A percentile compares a stretch with the other conserved stretches of the same genome.
These are phyloP conservation scores for Apodemus speciosus DNA, from an alignment of 2,113 vertebrate genomes.

Conservation along the genomic window DNA sequence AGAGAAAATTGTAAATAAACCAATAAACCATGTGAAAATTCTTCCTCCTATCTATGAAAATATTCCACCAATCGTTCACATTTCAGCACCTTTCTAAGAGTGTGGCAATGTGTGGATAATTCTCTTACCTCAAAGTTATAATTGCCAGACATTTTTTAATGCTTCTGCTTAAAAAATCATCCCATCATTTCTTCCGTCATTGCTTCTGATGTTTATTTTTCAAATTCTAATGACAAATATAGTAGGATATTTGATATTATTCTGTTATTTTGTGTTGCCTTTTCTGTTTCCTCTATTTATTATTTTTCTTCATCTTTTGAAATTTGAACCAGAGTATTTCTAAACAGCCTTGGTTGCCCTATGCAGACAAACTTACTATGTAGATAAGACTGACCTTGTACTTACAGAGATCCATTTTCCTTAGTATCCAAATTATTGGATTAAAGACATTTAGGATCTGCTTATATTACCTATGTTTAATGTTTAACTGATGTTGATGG, in stretches of 20 bases:
- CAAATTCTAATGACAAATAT: not conserved
- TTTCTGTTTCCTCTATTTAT: not conserved
- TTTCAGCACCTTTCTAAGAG: not conserved
- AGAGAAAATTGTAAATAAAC: not conserved
- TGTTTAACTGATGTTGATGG: not conserved
- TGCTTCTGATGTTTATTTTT: not conserved
- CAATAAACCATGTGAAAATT: fast-evolving
- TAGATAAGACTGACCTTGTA: not conserved
- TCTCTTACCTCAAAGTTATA: not conserved
- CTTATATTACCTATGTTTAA: not conserved
- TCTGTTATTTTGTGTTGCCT: not conserved
- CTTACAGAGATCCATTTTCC: not conserved
- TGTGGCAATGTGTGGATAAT: fast-evolving
- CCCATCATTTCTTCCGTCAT: not conserved
- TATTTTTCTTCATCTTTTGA: not conserved
- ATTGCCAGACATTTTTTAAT: not conserved
- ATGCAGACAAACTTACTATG: not conserved
- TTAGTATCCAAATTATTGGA: not conserved
- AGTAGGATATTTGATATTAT: too few relatives aligned
- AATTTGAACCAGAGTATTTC: not conserved
- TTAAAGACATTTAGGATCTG: not conserved
- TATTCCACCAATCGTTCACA: not conserved
- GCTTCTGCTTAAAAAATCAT: too few relatives aligned
- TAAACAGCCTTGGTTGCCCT: not conserved
- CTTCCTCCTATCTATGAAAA: not conserved